Base-by-base conservation (phyloP, 2,113 vertebrate species). In the Potamarius usumacintae region DNA sequence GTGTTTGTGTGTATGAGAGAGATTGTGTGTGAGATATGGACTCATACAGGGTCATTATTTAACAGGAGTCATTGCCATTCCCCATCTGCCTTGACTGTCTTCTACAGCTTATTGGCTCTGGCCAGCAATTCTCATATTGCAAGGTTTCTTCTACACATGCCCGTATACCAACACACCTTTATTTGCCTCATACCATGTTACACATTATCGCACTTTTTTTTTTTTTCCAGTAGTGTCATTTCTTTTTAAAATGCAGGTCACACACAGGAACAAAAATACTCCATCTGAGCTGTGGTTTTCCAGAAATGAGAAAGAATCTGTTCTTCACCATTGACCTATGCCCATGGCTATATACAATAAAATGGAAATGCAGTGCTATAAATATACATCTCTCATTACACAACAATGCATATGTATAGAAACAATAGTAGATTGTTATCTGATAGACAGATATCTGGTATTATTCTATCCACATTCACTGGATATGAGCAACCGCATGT, bases 61-160 rank as follows among this genome's bases (percentile, higher is more conserved):
- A 86, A 79, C 53, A 30, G 27, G 58, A 86, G 85, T 53, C 55
- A 74, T 86, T 86, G 30, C 53, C 52, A 22, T 82, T 83, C 69
- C 69, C 62, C 80, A 69, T 86, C 74, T 86, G 30, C 50, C 82
- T 71, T 71, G 55, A 86, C 84, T 80, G 83, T 88, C 55, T 84
- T 86, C 30, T 65, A 20, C 71, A 80, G 86, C 42, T 86, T 67
- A 88, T 67, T 71, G 27, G 50, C 18, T 50, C 85, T 60, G 76
- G 48, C 42, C 82, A 63, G 22, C 20, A 25, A 83, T 79, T 50
- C 34, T 55, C 74, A n/a, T 78, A 52, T 76, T 30, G 30, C 55
- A 50, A 69, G 34, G 53, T 74, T 65, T 62, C 25, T 60, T 58
- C 14, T 11, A 30, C 67, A 87, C 52, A 53, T 53, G 14, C 55